These are phyloP conservation scores for Amphiura filiformis DNA, from an alignment of 35 echinoderm and acorn worm genomes.

Conservation along the genomic window DNA sequence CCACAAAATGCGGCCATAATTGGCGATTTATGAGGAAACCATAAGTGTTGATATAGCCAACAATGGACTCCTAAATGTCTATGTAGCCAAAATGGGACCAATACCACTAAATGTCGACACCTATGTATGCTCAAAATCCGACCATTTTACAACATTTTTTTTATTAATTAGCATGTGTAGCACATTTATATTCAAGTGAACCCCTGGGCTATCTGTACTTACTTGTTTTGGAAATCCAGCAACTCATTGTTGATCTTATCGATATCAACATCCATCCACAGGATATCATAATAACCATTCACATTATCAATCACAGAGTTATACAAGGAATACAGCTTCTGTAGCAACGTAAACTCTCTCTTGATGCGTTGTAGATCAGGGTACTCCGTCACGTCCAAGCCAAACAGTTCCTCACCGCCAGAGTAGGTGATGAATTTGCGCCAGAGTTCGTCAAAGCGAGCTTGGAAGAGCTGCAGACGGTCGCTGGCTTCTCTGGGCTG, in stretches of 20 bases:
- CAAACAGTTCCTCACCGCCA: constrained; percentile 94
- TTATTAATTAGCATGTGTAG: no score
- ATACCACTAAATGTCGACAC: no score
- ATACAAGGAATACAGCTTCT: constrained; percentile 92
- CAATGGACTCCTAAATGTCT: no score
- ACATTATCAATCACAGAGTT: constrained; percentile 97
- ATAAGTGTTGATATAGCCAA: no score
- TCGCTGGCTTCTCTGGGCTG: constrained; percentile 88
- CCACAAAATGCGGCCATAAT: no score
- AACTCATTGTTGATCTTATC: constrained; percentile 98
- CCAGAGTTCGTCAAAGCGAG: constrained; percentile 93
- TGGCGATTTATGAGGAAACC: no score
- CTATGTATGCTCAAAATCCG: no score
- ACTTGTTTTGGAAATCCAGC: constrained; percentile 97
- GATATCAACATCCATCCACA: constrained; percentile 98
- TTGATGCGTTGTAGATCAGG: constrained; percentile 97
- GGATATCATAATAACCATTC: constrained; percentile 97
- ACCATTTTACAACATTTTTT: no score
- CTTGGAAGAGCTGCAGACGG: constrained; percentile 85
- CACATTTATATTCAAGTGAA: no score
- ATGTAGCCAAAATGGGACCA: no score
- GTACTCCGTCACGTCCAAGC: constrained; percentile 89
- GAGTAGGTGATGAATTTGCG: constrained; percentile 92
- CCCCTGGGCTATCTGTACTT: no score
- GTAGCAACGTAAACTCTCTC: constrained; percentile 81